Base-by-base conservation (phyloP, 2,113 vertebrate genomes). In the Meleagris gallopavo region DNA sequence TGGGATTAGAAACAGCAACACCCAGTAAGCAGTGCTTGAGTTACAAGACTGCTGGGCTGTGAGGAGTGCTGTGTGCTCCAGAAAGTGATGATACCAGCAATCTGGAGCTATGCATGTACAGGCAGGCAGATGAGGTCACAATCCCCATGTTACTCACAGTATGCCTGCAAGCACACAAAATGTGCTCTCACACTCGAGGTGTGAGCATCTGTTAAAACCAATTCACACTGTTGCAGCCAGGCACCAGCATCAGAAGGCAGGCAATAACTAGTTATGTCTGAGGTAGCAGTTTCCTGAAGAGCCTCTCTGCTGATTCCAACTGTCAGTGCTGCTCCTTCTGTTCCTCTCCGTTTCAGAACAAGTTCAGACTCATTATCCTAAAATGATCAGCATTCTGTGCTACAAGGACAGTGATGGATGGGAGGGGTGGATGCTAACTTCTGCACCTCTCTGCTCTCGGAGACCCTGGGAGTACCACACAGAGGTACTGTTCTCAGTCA, bases 401-500 rank as follows among this genome's bases (percentile, higher is more conserved):
- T 71, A 3, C 8, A 40, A 41, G 22, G 45, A 70, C n/a, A 11
- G 16, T 10, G 36, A 32, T 65, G 9, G 0, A 5, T 32, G 13
- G 86, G 70, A 89, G 50, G 4, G 2, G 10, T 57, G 55, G 55
- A 1, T 19, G 9, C 4, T 45, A 22, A 22, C 3, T 73, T 57
- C 54, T 32, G 8, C 38, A 22, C 7, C 13, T 64, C 9, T 66
- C 25, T 72, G 70, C 14, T 10, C 8, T 6, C 13, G 4, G 8
- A 27, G 21, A n/a, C n/a, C n/a, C n/a, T n/a, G 11, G 45, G 11
- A 40, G n/a, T n/a, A n/a, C n/a, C 19, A 20, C 9, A 24, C 0
- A 1, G 24, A 73, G 2, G 16, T 20, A 20, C 12, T 25, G 14
- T 11, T 62, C 25, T 62, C 10, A 46, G 6, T 2, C 17, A 2